Evolutionary conservation across 1,140 invertebrate species (phyloP), one percentile per base, ranked within the genome.

Genomic region (Formica selysi): DNA sequence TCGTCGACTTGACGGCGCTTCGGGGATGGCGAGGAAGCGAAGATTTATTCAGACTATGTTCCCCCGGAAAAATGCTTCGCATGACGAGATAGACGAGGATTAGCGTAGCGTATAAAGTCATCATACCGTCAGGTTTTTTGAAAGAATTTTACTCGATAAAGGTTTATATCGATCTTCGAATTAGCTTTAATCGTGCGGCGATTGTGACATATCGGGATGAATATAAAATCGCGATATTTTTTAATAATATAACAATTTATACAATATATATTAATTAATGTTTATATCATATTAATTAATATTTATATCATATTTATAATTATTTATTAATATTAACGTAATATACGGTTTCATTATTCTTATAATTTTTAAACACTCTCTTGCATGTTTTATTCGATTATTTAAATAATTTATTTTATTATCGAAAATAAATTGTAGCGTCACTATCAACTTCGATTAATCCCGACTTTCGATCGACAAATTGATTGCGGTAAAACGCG

Each of bases 1-100:
- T 48, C 11, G 13, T 54, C 41, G 3, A 26, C 48, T 81, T 83
- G 68, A 73, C 79, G 67, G 41, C 19, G 19, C 67, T 73, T 26
- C 6, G 67, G 22, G 1, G 38, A 8, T 7, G 67, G 22, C 0
- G 26, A 13, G 19, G 41, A 81, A 71, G 44, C 11, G 67, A 61
- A 81, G 54, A 83, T 83, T 83, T 83, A 83, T 73, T 48, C 68
- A 61, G 54, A 44, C 38, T 73, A 19, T 6, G 44, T 80, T 65
- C 41, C 8, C 7, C 22, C 22, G 38, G 38, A 81, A 73, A 51
- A 73, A 19, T 44, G 19, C 13, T 81, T 59, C 70, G 22, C 65
- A 80, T 80, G 48, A 70, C 26, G 26, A 29, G 19, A 71, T 41
- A 71, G n/a, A 81, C 19, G 11, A 26, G 19, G 16, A 71, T 71